A percentile compares a stretch with the other conserved stretches of the same genome.
phyloP scores from a whole-genome alignment of 2,113 vertebrate species.

The Hemiscyllium ocellatum region DNA sequence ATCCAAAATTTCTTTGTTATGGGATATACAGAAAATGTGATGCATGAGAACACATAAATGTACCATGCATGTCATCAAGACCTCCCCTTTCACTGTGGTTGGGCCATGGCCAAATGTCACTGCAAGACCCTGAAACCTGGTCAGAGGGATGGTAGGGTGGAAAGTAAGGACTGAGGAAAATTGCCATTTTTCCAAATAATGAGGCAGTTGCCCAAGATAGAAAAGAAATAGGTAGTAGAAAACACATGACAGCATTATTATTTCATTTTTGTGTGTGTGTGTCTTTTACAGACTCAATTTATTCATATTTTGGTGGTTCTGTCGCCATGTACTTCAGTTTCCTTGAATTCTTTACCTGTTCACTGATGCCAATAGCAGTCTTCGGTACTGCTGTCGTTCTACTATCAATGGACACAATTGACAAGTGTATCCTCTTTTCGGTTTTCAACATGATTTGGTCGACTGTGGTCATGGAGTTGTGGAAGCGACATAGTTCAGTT shows the following conservation, averaged over 20 bases:
- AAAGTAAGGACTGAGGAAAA: neutral
- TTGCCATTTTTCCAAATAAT: neutral
- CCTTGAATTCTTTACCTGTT: constrained; percentile 69
- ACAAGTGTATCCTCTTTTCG: constrained; percentile 61
- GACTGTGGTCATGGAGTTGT: constrained; percentile 64
- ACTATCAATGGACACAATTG: constrained; percentile 49
- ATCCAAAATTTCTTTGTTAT: neutral
- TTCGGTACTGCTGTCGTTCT: constrained; percentile 53
- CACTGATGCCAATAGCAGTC: constrained; percentile 59
- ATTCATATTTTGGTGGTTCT: constrained; percentile 60
- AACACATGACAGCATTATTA: neutral
- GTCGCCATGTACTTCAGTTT: constrained; percentile 70
- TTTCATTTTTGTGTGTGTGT: neutral
- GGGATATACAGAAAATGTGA: neutral
- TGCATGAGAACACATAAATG: neutral
- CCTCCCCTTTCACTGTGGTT: neutral
- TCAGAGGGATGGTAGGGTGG: neutral
- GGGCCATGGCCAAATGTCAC: neutral
- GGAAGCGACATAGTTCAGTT: constrained; percentile 61
- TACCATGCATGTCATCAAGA: neutral
- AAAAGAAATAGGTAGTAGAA: neutral
- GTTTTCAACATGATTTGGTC: constrained; percentile 71
- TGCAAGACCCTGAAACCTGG: neutral
- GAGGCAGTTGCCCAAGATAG: neutral
- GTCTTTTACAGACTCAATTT: constrained; percentile 56